These are phyloP conservation scores for Saturnia japonica DNA, from an alignment of 2,888 invertebrate genomes.

Conservation along the genomic window DNA sequence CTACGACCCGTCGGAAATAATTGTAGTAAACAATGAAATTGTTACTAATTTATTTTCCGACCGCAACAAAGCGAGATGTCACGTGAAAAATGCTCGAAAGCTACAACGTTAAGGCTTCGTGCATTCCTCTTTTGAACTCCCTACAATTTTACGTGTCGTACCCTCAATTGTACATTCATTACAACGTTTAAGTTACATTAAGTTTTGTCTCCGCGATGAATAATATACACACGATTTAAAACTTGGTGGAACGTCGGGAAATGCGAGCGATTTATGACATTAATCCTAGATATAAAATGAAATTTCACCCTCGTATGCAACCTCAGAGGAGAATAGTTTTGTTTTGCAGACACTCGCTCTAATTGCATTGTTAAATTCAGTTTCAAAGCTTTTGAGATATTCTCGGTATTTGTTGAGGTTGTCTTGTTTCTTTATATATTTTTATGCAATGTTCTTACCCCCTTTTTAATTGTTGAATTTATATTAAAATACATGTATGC, in stretches of 20 bases:
- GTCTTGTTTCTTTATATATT: background rate
- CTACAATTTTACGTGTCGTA: conserved; percentile 65
- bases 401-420: conserved; percentile 27
- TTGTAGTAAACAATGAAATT: conserved; percentile 79
- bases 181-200: conserved; percentile 72
- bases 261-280: conserved; percentile 66
- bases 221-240: conserved; percentile 67
- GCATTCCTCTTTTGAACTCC: conserved; percentile 68
- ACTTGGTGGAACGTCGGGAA: conserved; percentile 55
- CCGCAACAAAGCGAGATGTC: conserved; percentile 81
- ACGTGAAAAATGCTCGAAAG: conserved; percentile 76
- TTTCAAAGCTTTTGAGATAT: conserved; percentile 32
- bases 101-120: conserved; percentile 63
- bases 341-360: conserved; percentile 54
- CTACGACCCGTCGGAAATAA: conserved; percentile 55
- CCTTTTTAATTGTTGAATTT: background rate
- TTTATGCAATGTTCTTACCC: background rate
- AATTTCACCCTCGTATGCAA: conserved; percentile 62
- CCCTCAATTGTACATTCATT: conserved; percentile 66
- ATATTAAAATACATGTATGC: too few species aligned
- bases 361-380: conserved; percentile 59
- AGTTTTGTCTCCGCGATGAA: conserved; percentile 62
- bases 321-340: conserved; percentile 47
- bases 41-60: conserved; percentile 80
- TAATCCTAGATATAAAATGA: conserved; percentile 68